Base-by-base conservation (phyloP, 2,797 vertebrate species). In the Phyllotis vaccarum region DNA sequence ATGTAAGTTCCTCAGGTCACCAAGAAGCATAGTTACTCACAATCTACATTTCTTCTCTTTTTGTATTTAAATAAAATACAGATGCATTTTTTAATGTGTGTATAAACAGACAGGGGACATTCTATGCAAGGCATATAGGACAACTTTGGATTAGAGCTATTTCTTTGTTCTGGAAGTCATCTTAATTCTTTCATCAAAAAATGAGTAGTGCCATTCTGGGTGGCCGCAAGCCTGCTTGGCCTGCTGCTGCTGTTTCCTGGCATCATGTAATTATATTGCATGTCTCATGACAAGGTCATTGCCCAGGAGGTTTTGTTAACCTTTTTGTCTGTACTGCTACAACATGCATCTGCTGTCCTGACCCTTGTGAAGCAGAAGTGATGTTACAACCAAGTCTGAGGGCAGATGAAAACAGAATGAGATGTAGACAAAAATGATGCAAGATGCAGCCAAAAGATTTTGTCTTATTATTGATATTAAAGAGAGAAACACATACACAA, bases 281-380 rank as follows among this genome's bases (percentile, higher is more conserved):
- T n/a, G 68, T 94, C 94, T 86, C 52, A 82, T 43, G 92, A 88
- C 90, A 96, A 94, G 37, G 81, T 79, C 43, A 82, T 40, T 46
- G 49, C 89, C 91, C 75, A 95, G 81, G 54, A 95, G 31, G 80
- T 83, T 74, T 40, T 22, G 34, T 46, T 83, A 37, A n/a, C 31
- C 46, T 60, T 79, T 52, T 91, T 68, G 27, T 86, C 60, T n/a
- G 66, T 90, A 82, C 88, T 68, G 72, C 91, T 58, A 70, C 60
- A 79, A 14, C 37, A 40, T n/a, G 10, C 24, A 80, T 88, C 56
- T 89, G 49, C 85, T 96, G 29, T 37, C 56, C 54, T 87, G 62
- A 46, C 27, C 74, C 4, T 0, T 12, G 66, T 52, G 24, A 31
- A 37, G 79, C 12, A 85, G 22, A 75, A 37, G 52, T 52, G 22